Base-by-base conservation (phyloP, 2,888 invertebrate species). In the Balanococcus diminutus region DNA sequence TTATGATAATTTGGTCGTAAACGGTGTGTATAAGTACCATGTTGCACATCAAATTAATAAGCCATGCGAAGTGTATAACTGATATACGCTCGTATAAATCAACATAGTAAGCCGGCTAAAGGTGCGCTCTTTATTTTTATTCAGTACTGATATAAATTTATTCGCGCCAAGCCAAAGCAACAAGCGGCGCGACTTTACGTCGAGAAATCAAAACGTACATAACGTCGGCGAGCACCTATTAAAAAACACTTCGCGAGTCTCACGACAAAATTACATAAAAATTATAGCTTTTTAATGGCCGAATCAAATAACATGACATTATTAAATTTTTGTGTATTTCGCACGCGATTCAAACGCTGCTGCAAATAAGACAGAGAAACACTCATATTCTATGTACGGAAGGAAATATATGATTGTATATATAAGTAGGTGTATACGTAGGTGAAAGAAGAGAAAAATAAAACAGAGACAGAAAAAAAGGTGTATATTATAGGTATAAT, bases 231-330 rank as follows among this genome's bases (percentile, higher is more conserved):
- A 61, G 61, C 61, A 61, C 61, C 61, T 61, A 61, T 61, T 61
- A 61, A 61, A 61, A 61, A 28, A 16, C 25, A 61, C 61, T 32
- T 75, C 32, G 61, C 51, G 51, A 32, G 75, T 75, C 75, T 75
- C 75, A 75, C 75, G 75, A 75, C 75, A 75, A 75, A 75, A 75
- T 75, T 75, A 75, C 75, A 75, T 75, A 75, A 75, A 75, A 75
- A 75, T 75, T 75, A 75, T 75, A 31, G 75, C 75, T 75, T 75
- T 75, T 75, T 75, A 75, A 75, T 75, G 75, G 32, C n/a, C 8
- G 75, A 75, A 75, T 75, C 75, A 75, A 32, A 75, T 75, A 61
- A 51, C 51, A 51, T n/a, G 19, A 19, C 51, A n/a, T 67, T 67
- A 67, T 75, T 75, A 75, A 32, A 75, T 32, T 75, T 75, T 75